Conservation (phyloP, 2,113 vertebrate genomes). For the Callocephalon fimbriatum region DNA sequence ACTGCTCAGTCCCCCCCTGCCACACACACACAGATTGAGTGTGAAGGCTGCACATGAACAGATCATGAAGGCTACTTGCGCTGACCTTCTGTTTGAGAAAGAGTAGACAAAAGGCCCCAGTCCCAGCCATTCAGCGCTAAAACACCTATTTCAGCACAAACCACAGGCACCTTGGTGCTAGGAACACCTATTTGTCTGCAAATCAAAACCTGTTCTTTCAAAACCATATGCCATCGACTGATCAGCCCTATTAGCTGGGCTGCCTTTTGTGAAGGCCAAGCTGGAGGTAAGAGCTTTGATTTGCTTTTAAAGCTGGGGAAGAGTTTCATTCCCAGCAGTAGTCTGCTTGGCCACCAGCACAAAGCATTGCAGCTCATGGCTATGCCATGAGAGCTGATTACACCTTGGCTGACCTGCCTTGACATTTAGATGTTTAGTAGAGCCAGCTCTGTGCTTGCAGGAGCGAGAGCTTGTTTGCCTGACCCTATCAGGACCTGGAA, state of each 20-base stretch:
- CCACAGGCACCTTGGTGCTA: background rate
- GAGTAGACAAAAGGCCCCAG: background rate
- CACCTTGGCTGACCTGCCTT: conserved; percentile 40
- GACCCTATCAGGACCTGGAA: background rate
- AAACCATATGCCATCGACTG: background rate
- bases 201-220: conserved; percentile 33
- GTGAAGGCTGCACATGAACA: background rate
- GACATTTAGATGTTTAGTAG: background rate
- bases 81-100: background rate
- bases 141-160: background rate
- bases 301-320: background rate
- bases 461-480: background rate
- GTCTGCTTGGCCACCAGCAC: background rate
- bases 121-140: background rate
- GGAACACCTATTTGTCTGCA: background rate
- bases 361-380: background rate
- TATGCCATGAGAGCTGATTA: conserved; percentile 2
- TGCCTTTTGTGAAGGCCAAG: conserved; percentile 6
- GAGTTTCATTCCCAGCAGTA: background rate
- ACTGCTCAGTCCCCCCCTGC: accelerated
- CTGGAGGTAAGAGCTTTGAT: conserved; percentile 24
- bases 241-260: background rate
- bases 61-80: background rate
- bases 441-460: background rate
- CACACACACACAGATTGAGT: background rate